Percentiles rank a stretch among this genome's conserved stretches.
phyloP scores from a whole-genome alignment of 2,888 invertebrate species.

The Nephrotoma appendiculata region DNA sequence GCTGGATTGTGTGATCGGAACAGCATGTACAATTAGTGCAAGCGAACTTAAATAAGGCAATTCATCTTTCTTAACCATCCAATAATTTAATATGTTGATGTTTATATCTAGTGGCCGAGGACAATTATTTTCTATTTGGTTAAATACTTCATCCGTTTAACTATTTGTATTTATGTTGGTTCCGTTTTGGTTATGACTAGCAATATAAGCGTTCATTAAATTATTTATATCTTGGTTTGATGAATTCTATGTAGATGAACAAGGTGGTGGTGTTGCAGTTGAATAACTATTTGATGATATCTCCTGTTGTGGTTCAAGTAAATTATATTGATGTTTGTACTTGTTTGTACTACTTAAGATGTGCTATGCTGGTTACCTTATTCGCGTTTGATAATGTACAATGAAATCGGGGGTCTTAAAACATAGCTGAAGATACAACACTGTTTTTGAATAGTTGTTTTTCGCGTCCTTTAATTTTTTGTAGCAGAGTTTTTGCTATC shows the following conservation, averaged over 20 bases:
- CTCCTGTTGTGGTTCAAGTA: not conserved
- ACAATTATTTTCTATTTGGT: too few relatives aligned
- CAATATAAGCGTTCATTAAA: not conserved
- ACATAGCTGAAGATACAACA: not conserved
- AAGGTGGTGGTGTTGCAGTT: not conserved
- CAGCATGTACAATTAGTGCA: too few relatives aligned
- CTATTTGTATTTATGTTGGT: not conserved
- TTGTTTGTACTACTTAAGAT: not conserved
- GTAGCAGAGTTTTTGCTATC: not conserved
- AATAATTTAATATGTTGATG: not conserved
- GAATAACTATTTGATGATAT: not conserved
- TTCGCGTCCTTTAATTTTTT: not conserved
- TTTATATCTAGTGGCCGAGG: not conserved
- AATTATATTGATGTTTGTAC: not conserved
- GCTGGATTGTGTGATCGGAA: too few relatives aligned
- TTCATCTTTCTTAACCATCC: not conserved
- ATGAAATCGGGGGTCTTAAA: not conserved
- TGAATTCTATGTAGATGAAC: not conserved
- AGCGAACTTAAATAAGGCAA: not conserved
- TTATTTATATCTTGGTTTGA: not conserved
- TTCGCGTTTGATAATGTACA: not conserved
- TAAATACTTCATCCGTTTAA: too few relatives aligned
- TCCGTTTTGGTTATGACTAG: not conserved
- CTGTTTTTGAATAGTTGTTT: not conserved
- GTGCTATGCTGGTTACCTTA: not conserved